Evolutionary conservation across 1,140 invertebrate genomes (phyloP).

Genomic region (Polypedilum vanderplanki): DNA sequence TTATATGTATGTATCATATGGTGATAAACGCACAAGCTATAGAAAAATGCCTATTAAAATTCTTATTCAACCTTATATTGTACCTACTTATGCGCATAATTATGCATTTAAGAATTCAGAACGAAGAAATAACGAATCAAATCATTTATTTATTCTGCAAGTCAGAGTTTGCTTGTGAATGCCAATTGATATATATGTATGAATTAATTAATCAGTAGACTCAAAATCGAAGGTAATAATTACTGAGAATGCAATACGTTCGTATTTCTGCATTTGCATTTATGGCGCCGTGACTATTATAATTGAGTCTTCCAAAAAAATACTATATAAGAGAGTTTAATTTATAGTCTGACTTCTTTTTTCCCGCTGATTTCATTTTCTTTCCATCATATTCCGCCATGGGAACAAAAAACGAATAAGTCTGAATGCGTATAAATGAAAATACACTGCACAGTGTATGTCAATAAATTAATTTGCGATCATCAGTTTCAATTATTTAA

Average conservation of each 20-base stretch:
- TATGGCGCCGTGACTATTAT: not conserved
- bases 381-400: not conserved
- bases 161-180: conserved; percentile 3
- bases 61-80: too few species aligned
- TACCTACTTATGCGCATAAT: too few species aligned
- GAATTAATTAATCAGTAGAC: conserved; percentile 13
- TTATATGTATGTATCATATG: too few species aligned
- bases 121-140: too few species aligned
- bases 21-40: too few species aligned
- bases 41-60: too few species aligned
- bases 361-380: conserved; percentile 14
- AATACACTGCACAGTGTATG: not conserved
- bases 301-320: conserved; percentile 13
- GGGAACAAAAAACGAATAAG: too few species aligned
- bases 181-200: not conserved
- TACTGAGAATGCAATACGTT: not conserved
- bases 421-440: too few species aligned
- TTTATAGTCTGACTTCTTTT: not conserved
- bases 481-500: conserved; percentile 19
- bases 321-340: not conserved
- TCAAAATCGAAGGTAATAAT: not conserved
- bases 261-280: conserved; percentile 1
- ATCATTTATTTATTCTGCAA: not conserved
- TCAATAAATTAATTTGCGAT: conserved; percentile 19
- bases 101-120: too few species aligned